Evolutionary conservation across 2,888 invertebrate species (phyloP).

Genomic region (Xanthorhoe designata): DNA sequence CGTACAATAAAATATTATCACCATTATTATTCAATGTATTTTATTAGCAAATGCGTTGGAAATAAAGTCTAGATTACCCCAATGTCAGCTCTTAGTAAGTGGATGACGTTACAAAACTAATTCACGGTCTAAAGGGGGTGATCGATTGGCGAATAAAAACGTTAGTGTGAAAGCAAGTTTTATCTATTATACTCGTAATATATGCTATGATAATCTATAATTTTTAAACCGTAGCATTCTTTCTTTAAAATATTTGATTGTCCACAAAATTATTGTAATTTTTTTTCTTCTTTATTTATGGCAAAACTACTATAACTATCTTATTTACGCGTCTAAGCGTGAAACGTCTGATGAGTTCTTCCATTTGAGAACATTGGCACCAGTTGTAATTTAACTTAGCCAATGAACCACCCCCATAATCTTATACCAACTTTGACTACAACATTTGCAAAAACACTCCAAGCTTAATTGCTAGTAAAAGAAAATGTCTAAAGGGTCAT

Average conservation of each 20-base stretch:
- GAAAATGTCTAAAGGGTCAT: slow-evolving; percentile 50
- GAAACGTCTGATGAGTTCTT: too few species aligned
- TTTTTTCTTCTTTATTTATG: too few species aligned
- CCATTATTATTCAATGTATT: not conserved
- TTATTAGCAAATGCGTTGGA: not conserved
- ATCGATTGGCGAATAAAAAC: too few species aligned
- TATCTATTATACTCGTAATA: too few species aligned
- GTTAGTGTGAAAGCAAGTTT: too few species aligned
- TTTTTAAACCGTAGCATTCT: too few species aligned
- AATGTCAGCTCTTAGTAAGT: not conserved
- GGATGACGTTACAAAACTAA: slow-evolving; percentile 8
- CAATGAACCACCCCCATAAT: slow-evolving; percentile 10
- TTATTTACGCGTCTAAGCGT: too few species aligned
- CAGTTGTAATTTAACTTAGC: not conserved
- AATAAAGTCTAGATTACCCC: not conserved
- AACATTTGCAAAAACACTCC: slow-evolving; percentile 42
- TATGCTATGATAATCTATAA: too few species aligned
- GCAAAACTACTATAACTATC: too few species aligned
- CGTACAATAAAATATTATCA: not conserved
- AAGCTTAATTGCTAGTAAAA: slow-evolving; percentile 55
- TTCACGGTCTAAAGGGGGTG: not conserved
- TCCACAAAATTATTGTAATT: too few species aligned
- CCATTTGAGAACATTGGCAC: too few species aligned
- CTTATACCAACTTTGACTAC: slow-evolving; percentile 33
- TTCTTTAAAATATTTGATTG: too few species aligned